phyloP scores from a whole-genome alignment of 2,888 invertebrate genomes.

The Hypercompe scribonia region DNA sequence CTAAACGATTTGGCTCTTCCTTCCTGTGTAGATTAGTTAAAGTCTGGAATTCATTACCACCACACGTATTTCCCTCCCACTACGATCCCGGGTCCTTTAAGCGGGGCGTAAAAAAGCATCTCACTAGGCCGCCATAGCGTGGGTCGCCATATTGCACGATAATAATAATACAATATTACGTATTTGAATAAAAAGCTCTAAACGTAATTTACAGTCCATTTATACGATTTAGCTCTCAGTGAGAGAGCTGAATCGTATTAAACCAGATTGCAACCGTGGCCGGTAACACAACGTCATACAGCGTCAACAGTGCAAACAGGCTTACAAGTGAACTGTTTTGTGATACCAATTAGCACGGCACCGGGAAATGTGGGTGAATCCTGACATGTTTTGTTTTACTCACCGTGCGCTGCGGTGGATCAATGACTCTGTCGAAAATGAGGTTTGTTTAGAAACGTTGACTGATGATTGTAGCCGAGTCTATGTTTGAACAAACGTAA shows the following conservation, averaged over 20 bases:
- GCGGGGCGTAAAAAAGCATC: too few species aligned
- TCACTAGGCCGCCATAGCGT: too few species aligned
- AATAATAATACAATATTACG: too few species aligned
- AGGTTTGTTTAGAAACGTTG: background rate
- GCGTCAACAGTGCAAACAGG: slow-evolving; percentile 8
- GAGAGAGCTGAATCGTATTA: background rate
- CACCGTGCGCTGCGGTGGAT: background rate
- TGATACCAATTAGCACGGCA: slow-evolving; percentile 4
- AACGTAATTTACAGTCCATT: background rate
- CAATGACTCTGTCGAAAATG: background rate
- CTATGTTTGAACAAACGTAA: background rate
- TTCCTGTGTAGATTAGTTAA: too few species aligned
- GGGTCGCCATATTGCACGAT: too few species aligned
- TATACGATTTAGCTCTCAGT: too few species aligned
- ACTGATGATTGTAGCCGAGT: background rate
- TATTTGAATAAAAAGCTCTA: background rate
- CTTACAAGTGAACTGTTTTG: slow-evolving; percentile 10
- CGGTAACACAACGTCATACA: background rate
- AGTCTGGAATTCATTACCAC: too few species aligned
- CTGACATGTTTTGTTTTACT: background rate
- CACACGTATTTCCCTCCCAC: too few species aligned
- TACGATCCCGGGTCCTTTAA: too few species aligned
- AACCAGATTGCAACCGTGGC: slow-evolving; percentile 1
- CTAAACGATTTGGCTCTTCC: too few species aligned
- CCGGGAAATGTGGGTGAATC: slow-evolving; percentile 2